Base-by-base conservation (phyloP, 2,888 invertebrate species). In the Xanthia togata region DNA sequence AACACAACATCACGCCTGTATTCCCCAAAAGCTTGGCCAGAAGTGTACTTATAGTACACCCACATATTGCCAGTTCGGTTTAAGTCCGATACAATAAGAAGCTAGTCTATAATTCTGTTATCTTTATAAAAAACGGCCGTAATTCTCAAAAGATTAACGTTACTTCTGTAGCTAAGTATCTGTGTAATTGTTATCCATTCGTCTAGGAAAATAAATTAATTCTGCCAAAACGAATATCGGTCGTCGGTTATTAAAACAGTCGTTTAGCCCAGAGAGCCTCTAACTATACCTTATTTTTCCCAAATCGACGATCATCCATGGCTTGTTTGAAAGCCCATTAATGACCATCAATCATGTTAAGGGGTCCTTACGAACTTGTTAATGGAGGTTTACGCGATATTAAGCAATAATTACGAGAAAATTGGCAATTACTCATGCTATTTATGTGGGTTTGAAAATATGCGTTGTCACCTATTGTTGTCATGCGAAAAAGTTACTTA, bases 271-370 rank as follows among this genome's bases (percentile, higher is more conserved):
- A 0, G 41, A 41, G 41, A 41, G 41, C 11, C 41, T 11, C 41
- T 41, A 41, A 41, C 41, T 41, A 11, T 9, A 11, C 11, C 11
- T 41, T 11, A 41, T 11, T 41, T 41, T 41, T 11, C 9, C 9
- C 9, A 41, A 41, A 9, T 9, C 38, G 9, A 9, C 38, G 38
- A 9, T 41, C 38, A 41, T 47, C 5, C 23, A 23, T 9, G 12
- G 11, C 53, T 81, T 38, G 47, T 55, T 62, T 55, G 41, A 75
- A 67, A 55, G 60, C 41, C 47, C 62, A 67, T 62, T 78, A 41
- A 62, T 75, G 20, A 74, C 55, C 62, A 62, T 79, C 75, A 47
- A 81, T 81, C 67, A 81, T 55, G 20, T 23, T 1, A 62, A 41
- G 57, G 57, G 57, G 26, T 62, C 53, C 35, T 44, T 23, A 60